These are phyloP conservation scores for Papilio xuthus DNA, from an alignment of 1,140 invertebrate genomes.

Conservation along the genomic window DNA sequence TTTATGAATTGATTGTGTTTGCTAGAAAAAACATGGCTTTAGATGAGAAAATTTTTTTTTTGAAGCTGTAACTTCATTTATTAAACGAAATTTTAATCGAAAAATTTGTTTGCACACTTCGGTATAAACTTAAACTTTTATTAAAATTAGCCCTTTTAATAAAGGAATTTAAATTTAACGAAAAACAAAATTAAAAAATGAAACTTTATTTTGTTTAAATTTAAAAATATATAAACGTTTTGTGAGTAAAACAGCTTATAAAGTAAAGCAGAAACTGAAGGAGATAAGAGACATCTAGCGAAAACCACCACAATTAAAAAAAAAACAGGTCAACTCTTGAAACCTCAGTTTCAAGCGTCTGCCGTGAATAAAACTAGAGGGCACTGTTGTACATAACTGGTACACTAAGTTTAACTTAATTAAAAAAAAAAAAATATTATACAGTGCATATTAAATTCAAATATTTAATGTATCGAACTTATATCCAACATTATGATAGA, in stretches of 20 bases:
- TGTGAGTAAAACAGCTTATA: background rate
- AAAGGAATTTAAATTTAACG: no score
- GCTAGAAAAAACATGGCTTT: background rate
- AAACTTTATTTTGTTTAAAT: no score
- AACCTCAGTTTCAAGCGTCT: background rate
- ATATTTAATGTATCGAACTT: no score
- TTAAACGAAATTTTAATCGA: background rate
- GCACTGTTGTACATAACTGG: background rate
- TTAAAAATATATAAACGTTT: background rate
- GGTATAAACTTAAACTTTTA: background rate
- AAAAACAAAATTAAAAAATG: no score
- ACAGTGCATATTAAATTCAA: no score
- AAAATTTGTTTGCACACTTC: background rate
- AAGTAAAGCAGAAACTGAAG: background rate
- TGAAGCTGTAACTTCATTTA: background rate
- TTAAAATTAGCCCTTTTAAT: no score
- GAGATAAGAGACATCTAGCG: constrained; percentile 3
- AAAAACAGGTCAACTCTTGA: background rate
- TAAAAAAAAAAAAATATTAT: no score
- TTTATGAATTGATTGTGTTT: constrained; percentile 11
- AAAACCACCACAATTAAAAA: background rate
- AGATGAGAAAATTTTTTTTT: background rate
- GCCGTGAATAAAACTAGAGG: background rate
- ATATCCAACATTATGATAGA: no score
- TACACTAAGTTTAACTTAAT: no score